Conservation (phyloP, 2,888 invertebrate genomes). For the Exocentrus adspersus region DNA sequence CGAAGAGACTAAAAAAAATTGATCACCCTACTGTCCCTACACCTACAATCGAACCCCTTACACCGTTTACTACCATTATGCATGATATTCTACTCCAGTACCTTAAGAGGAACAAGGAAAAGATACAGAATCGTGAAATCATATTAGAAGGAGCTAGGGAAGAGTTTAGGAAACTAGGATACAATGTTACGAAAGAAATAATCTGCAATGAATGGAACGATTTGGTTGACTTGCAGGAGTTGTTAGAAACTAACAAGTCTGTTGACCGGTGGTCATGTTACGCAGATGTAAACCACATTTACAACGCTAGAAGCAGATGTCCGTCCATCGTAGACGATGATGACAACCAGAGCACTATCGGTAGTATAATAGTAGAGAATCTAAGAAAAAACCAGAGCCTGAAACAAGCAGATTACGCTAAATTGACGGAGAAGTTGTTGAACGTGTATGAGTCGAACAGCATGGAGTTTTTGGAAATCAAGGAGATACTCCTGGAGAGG, state of each 20-base stretch:
- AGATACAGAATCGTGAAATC: constrained; percentile 9
- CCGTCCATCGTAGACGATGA: not conserved
- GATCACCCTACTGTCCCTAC: too few relatives aligned
- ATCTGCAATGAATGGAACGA: constrained; percentile 36
- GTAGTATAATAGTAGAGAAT: not conserved
- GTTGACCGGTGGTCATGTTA: constrained; percentile 28
- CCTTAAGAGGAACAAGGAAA: constrained; percentile 23
- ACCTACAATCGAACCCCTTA: too few relatives aligned
- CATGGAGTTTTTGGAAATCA: constrained; percentile 30
- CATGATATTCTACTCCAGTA: constrained; percentile 19
- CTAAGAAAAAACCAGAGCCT: constrained; percentile 1
- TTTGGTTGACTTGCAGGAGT: constrained; percentile 27
- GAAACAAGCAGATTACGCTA: not conserved
- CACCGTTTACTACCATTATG: constrained; percentile 7
- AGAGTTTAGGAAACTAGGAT: constrained; percentile 21
- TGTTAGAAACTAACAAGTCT: constrained; percentile 26
- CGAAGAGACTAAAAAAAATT: too few relatives aligned
- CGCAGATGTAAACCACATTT: constrained; percentile 26
- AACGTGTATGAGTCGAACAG: constrained; percentile 25
- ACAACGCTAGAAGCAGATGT: constrained; percentile 6
- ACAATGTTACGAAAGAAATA: constrained; percentile 11
- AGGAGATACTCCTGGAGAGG: constrained; percentile 30
- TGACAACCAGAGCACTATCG: not conserved
- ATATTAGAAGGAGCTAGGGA: constrained; percentile 14
- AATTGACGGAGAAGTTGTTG: constrained; percentile 7